Base-by-base conservation (phyloP, 2,797 vertebrate genomes). In the Lophotriccus pileatus region DNA sequence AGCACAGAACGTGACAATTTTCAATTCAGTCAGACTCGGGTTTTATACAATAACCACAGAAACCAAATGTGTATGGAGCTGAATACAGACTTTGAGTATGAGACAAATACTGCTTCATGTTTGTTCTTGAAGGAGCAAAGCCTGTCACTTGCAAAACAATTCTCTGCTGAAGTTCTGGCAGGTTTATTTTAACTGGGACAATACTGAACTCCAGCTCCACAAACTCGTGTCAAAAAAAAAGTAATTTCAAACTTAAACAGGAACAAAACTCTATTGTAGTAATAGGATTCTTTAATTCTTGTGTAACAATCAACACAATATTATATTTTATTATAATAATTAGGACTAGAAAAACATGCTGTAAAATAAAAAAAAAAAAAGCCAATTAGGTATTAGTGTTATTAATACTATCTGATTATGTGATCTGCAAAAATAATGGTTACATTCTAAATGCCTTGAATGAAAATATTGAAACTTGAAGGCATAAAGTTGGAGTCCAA, bases 331-430 rank as follows among this genome's bases (percentile, higher is more conserved):
- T 83, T 92, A 81, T 81, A 75, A 84, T 84, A 73, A 86, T 81
- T 67, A 64, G 16, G 36, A 72, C 43, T 53, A 85, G 22, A 83
- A 60, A 72, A 95, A 84, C 77, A 80, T 50, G 27, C 8, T 62
- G 10, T 39, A 89, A 89, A 87, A 87, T 68, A 89, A 93, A 77
- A 85, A 89, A 89, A 87, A 87, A 66, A 89, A 93, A 77, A 85
- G 8, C 34, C 79, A 78, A 66, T 94, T 89, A 86, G 39, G 30
- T 68, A 20, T 28, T 80, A 93, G 81, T 78, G 30, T 84, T 92
- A 58, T 74, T 91, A 86, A 59, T 70, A 37, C 22, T 94, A 90
- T 94, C 93, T 90, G 87, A 78, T 86, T 22, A 44, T 62, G 28
- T 72, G 85, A 95, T 93, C 95, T 94, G 43, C 43, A 84, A 36